Evolutionary conservation across 2,888 invertebrate species (phyloP).

Genomic region (Cyaniris semiargus): DNA sequence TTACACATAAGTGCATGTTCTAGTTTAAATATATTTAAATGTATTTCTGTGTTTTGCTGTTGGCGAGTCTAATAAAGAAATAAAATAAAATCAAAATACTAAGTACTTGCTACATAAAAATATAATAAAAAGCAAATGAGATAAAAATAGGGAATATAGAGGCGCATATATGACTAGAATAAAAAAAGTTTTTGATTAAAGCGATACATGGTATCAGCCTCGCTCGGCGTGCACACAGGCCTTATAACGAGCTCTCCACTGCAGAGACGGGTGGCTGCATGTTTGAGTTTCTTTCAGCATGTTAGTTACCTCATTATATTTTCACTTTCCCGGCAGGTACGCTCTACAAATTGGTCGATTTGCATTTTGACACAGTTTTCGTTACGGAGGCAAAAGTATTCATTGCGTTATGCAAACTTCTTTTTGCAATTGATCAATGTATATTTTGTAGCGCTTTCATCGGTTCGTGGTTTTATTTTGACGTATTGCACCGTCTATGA

Average conservation of each 20-base stretch:
- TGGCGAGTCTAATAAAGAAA: no score
- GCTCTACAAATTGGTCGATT: slow-evolving; percentile 8
- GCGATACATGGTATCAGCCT: slow-evolving; percentile 14
- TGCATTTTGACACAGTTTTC: slow-evolving; percentile 17
- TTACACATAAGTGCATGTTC: no score
- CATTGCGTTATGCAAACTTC: neutral
- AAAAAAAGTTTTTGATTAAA: neutral
- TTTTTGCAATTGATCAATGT: neutral
- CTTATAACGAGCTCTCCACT: slow-evolving; percentile 11
- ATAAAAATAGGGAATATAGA: no score
- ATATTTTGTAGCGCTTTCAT: neutral
- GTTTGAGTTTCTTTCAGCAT: slow-evolving; percentile 31
- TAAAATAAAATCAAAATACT: no score
- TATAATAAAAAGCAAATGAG: no score
- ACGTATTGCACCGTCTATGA: neutral
- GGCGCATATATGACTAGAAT: neutral
- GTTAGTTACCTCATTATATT: slow-evolving; percentile 33
- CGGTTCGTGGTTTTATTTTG: neutral
- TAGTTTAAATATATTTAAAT: no score
- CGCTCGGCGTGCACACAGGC: neutral
- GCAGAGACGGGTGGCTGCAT: slow-evolving; percentile 27
- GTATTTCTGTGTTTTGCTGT: no score
- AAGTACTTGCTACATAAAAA: no score
- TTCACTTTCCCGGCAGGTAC: slow-evolving; percentile 25
- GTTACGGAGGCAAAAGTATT: neutral